Evolutionary conservation across 2,888 invertebrate species (phyloP).

Genomic region (Acronicta alni): DNA sequence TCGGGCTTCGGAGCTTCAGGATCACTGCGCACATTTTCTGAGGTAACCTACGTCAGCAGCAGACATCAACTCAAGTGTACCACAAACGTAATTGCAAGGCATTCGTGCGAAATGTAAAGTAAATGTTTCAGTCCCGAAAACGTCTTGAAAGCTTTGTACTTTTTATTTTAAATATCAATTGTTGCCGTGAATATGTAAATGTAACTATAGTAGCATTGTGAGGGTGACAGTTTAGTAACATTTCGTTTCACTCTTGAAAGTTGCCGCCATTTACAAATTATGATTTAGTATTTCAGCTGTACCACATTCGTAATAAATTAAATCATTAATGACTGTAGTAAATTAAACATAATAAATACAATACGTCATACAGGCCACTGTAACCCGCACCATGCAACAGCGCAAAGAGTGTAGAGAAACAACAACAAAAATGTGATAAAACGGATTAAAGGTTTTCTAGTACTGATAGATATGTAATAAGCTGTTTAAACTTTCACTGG

Average conservation of each 20-base stretch:
- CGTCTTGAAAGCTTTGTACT: conserved; percentile 10
- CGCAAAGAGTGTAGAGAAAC: too few relatives aligned
- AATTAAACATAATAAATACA: too few relatives aligned
- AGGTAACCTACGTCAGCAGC: conserved; percentile 31
- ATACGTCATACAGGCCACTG: too few relatives aligned
- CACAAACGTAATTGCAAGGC: conserved; percentile 29
- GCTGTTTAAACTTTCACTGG: conserved; percentile 25
- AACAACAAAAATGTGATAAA: neutral
- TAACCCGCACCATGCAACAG: too few relatives aligned
- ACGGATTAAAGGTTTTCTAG: neutral
- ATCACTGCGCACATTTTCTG: conserved; percentile 30
- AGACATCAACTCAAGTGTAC: conserved; percentile 36
- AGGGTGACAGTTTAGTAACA: too few relatives aligned
- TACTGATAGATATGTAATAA: conserved; percentile 2
- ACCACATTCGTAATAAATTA: too few relatives aligned
- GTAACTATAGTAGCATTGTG: too few relatives aligned
- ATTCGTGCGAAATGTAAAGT: conserved; percentile 26
- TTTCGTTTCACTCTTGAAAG: too few relatives aligned
- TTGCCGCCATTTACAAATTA: too few relatives aligned
- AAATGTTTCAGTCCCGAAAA: conserved; percentile 17
- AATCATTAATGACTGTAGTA: too few relatives aligned
- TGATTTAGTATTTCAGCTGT: too few relatives aligned
- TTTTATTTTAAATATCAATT: neutral
- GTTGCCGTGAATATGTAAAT: neutral
- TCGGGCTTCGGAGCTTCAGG: conserved; percentile 17